Evolutionary conservation across 2,888 invertebrate species (phyloP).

Genomic region (Drosophila infuscata): DNA sequence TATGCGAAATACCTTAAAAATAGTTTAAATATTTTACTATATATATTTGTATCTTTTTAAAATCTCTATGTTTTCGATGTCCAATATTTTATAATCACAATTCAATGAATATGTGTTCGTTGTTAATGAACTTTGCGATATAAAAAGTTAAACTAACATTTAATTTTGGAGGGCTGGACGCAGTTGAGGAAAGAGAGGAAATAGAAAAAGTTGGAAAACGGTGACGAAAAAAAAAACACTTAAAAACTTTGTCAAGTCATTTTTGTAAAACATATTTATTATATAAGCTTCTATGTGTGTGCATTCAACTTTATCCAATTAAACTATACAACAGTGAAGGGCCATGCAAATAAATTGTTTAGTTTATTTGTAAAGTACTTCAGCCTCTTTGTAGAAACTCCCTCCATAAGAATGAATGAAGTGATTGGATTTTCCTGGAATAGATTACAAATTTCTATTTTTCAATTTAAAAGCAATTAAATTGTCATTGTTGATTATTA

Average conservation of each 20-base stretch:
- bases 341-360: slow-evolving; percentile 49
- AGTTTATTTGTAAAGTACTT: slow-evolving; percentile 59
- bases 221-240: slow-evolving; percentile 12
- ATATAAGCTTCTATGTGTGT: slow-evolving; percentile 59
- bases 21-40: slow-evolving; percentile 68
- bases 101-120: slow-evolving; percentile 72
- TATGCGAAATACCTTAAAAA: slow-evolving; percentile 40
- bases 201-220: slow-evolving; percentile 1
- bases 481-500: slow-evolving; percentile 81
- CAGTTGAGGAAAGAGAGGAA: slow-evolving; percentile 5
- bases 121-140: slow-evolving; percentile 64
- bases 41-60: slow-evolving; percentile 75
- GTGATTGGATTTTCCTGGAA: slow-evolving; percentile 78
- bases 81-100: slow-evolving; percentile 71
- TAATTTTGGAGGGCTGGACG: slow-evolving; percentile 42
- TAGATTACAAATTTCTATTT: slow-evolving; percentile 73
- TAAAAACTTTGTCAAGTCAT: slow-evolving; percentile 49
- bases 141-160: slow-evolving; percentile 42
- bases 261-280: slow-evolving; percentile 59
- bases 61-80: slow-evolving; percentile 78
- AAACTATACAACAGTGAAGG: slow-evolving; percentile 37
- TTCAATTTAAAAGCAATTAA: slow-evolving; percentile 80
- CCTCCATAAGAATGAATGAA: slow-evolving; percentile 68
- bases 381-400: slow-evolving; percentile 67
- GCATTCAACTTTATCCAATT: slow-evolving; percentile 47